Evolutionary conservation across 2,797 vertebrate genomes (phyloP), one percentile per base, ranked within the genome.

Genomic region (Anniella stebbinsi): DNA sequence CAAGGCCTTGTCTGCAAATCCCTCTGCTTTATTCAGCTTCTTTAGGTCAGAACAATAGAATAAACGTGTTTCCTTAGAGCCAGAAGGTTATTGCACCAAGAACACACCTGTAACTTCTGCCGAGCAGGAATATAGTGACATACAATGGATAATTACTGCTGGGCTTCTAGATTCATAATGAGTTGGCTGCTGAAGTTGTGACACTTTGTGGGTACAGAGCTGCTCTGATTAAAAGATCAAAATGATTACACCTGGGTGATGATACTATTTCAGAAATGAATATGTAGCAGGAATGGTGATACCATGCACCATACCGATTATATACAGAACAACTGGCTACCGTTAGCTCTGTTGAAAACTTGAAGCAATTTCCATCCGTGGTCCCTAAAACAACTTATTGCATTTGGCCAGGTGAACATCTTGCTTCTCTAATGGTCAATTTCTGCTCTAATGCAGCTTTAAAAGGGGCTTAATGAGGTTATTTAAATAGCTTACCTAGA

Each of bases 381-480:
- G 21, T 73, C 38, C 57, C 75, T n/a, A 33, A 75, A 88, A 45
- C 57, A 87, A 87, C 54, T 85, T 70, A 54, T 17, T 54, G 12
- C 45, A 36, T 69, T 38, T 69, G 76, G 76, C 76, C 36, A 80
- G 45, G 3, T 30, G 54, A 88, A 83, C 51, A 63, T 30, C 30
- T 82, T 38, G 82, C 36, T 41, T 82, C 36, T 82, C 38, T 82
- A 60, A 75, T 88, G 54, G 70, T 82, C 69, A 83, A 83, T 82
- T 88, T 88, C 51, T 88, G 38, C 12, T 83, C 67, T 66, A 66
- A 75, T 83, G 87, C 82, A 48, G 67, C 87, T 73, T 73, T 25
- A 41, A 73, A 88, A 48, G 41, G 70, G 30, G 36, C 36, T 60
- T 73, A 66, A 66, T 75, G 30, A 8, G 38, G 13, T 45, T 75